Percentiles rank a stretch among this genome's conserved stretches.
Conservation (phyloP, 2,113 vertebrate genomes). For the sheep (Ovis aries) region ARS-UI_Ramb_v3.0 NC_056065.1:67650501-67651000, state of each 20-base stretch:
- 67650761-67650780: background rate
- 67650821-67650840: background rate
- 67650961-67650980: background rate
- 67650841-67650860: background rate
- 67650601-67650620: background rate
- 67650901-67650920: background rate
- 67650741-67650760: background rate
- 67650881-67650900: background rate
- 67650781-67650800: background rate
- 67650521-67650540: background rate
- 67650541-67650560: background rate
- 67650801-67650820: background rate
- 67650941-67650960: background rate
- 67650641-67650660: background rate
- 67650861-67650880: background rate
- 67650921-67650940: background rate
- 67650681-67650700: background rate
- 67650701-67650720: background rate
- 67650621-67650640: background rate
- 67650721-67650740: background rate
- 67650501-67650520: background rate
- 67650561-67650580: background rate
- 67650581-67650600: background rate
- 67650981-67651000: background rate
- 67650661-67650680: background rate